Percentiles rank a stretch among this genome's conserved stretches.
phyloP scores from a whole-genome alignment of 2,113 vertebrate genomes.

The Eubucco bourcierii region DNA sequence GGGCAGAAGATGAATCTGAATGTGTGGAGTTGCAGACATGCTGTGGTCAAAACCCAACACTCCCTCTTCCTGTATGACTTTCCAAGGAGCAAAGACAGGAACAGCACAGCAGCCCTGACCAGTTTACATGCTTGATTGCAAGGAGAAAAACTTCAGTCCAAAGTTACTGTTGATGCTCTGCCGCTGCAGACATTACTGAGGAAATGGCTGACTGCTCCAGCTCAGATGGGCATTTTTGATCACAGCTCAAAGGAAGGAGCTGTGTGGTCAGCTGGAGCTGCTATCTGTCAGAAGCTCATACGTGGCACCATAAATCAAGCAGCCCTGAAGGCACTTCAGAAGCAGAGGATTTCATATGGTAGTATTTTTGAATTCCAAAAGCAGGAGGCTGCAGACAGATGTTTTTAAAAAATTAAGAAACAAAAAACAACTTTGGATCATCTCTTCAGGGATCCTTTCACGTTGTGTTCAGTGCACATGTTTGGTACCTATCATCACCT shows the following conservation, averaged over 20 bases:
- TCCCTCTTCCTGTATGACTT: not conserved
- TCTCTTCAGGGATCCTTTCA: not conserved
- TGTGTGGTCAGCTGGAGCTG: not conserved
- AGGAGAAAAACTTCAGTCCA: not conserved
- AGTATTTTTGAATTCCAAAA: not conserved
- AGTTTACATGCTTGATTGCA: not conserved
- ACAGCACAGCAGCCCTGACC: no score
- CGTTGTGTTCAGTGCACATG: not conserved
- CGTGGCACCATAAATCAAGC: not conserved
- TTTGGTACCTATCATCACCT: not conserved
- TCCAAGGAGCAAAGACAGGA: not conserved
- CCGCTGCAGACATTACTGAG: not conserved
- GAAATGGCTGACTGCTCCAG: not conserved
- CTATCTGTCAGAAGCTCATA: not conserved
- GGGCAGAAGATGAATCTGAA: not conserved
- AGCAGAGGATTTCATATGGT: not conserved
- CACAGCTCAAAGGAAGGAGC: not conserved
- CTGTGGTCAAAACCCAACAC: rapidly evolving
- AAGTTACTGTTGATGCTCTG: not conserved
- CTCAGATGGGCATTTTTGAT: not conserved
- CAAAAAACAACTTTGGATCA: not conserved
- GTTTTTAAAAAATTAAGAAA: not conserved
- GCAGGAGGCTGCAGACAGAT: not conserved
- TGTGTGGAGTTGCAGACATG: rapidly evolving
- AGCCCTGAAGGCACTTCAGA: not conserved